Evolutionary conservation across 2,888 invertebrate genomes (phyloP), one percentile per base, ranked within the genome.

Genomic region (Plemyria rubiginata): DNA sequence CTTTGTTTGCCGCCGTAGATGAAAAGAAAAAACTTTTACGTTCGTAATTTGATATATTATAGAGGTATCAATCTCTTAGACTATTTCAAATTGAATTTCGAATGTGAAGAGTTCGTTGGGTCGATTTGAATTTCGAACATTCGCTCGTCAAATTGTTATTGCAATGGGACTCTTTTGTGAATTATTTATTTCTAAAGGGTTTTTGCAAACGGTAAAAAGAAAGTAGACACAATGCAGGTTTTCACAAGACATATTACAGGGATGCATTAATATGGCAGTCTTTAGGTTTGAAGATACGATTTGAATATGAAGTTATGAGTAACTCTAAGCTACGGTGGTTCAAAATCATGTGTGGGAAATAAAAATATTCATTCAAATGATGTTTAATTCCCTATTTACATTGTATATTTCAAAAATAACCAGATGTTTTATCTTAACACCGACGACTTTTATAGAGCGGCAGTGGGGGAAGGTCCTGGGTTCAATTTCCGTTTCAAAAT

Each of bases 211-310:
- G 73, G 72, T 73, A 77, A 77, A 81, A 84, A 81, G 86, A 87
- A 86, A 90, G 86, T 88, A 85, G 85, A 86, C 87, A 88, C 86
- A 89, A 89, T 87, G 85, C 84, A 74, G 84, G 82, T 85, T 88
- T 87, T 86, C 87, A 87, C 86, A 86, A 88, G 90, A 90, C 90
- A 90, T 88, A 89, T 89, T 89, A 91, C 90, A 88, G 83, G 76
- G 73, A 73, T 78, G 88, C 85, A 88, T 90, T 89, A 88, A 88
- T 89, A 85, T 80, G 84, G 71, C 68, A n/a, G 75, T 70, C 71
- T 86, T 91, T 90, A 88, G 60, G 81, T 46, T 29, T 12, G 32
- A 53, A 65, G 67, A 67, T 6, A 65, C 70, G 84, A 82, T 80
- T 70, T 38, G 60, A 59, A 63, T 58, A 55, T 45, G 54, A 62